Base-by-base conservation (phyloP, 1,140 invertebrate genomes). In the Eumaeus atala region DNA sequence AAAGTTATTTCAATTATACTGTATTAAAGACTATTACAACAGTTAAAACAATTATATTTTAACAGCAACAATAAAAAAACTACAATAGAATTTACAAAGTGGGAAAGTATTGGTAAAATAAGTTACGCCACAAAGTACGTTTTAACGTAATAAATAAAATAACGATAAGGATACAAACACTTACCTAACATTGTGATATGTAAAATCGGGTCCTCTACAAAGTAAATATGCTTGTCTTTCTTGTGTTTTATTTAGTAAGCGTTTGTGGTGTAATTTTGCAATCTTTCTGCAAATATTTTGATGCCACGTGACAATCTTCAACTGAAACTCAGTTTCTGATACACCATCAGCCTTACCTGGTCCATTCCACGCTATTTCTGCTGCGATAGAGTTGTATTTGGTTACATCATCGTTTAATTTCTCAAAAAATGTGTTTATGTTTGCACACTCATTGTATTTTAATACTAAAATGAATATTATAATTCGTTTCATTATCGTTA, bases 171-270 rank as follows among this genome's bases (percentile, higher is more conserved):
- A n/a, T n/a, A n/a, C n/a, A 47, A 34, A 50, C 21, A 42, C 37
- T 56, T 67, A 84, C 80, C 73, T 74, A 11, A 65, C 66, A 62
- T 84, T 76, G 12, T 70, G 54, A 48, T 61, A 61, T 40, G 59
- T 72, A 37, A 53, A 84, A 9, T 54, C 68, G 1, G 74, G 70
- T 37, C 72, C 78, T 62, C 72, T 67, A 42, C 77, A 82, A 33
- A 82, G 21, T 3, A 84, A 57, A 67, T 74, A 75, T 4, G 62
- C 61, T 56, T 79, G 77, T 42, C 77, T 68, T 11, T 54, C 54
- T 34, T 79, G 72, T 18, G 74, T 74, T 17, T 36, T 44, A 51
- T 81, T 82, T n/a, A 77, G 44, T 37, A 61, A 49, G 42, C 66
- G 57, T 56, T 47, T 37, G 6, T 59, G 51, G 51, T 60, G 52